Evolutionary conservation across 53 echinoderm and acorn worm species (phyloP).

Genomic region (Glandiceps talaboti): DNA sequence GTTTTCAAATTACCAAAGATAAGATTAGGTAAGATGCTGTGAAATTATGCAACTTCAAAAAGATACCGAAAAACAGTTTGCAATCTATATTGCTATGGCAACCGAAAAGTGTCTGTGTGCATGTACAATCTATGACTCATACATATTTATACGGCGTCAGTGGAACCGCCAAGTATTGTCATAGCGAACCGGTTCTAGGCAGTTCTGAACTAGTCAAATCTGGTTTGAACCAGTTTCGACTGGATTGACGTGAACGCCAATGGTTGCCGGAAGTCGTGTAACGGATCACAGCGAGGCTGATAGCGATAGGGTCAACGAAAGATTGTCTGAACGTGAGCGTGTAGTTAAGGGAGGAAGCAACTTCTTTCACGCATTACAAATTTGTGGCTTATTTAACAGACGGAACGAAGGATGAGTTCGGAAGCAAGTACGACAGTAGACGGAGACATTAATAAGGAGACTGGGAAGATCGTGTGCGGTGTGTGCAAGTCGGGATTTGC

Average conservation of each 20-base stretch:
- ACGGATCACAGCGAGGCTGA: neutral
- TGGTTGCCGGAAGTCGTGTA: neutral
- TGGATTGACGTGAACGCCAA: neutral
- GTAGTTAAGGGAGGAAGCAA: no score
- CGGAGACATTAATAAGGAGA: neutral
- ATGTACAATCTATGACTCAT: no score
- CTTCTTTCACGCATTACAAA: no score
- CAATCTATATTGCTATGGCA: neutral
- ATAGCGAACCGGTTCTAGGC: neutral
- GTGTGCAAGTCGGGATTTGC: slow-evolving; percentile 65
- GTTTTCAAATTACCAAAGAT: no score
- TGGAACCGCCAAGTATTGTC: neutral
- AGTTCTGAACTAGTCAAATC: neutral
- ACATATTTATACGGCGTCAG: no score
- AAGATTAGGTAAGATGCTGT: no score
- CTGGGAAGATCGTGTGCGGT: slow-evolving; percentile 24
- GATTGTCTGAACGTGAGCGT: no score
- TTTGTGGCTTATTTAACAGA: no score
- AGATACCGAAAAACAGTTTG: no score
- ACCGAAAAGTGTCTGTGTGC: neutral
- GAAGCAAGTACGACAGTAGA: neutral
- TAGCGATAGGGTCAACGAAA: neutral
- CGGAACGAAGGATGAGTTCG: neutral
- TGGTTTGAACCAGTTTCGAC: neutral
- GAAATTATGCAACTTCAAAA: no score